Base-by-base conservation (phyloP, 2,797 vertebrate species). In the Menidia menidia region DNA sequence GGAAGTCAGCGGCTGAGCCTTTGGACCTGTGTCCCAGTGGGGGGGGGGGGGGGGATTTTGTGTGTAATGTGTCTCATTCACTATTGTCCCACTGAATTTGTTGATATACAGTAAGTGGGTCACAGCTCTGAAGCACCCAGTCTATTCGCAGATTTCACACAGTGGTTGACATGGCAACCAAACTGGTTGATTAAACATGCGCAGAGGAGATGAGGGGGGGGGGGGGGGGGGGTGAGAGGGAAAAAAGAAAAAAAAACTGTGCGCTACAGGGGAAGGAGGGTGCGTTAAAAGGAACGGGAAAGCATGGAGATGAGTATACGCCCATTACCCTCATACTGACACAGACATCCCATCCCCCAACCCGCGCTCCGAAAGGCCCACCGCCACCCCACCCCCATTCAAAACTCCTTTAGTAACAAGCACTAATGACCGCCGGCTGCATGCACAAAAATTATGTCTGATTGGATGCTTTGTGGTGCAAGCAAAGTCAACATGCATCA, bases 41-140 rank as follows among this genome's bases (percentile, higher is more conserved):
- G 89, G 87, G 81, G 54, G 68, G 91, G 92, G 89, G 90, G 90
- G 92, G 89, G 90, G 90, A 92, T 92, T 93, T 92, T 95, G 92
- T 92, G 89, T 72, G 81, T 92, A 93, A 95, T 90, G 90, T 91
- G 91, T 92, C 92, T 94, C 91, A 79, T 88, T 95, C 89, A 88
- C 95, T 90, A 93, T 97, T 97, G 95, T 96, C 93, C 93, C 89
- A 84, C 87, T 93, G 94, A 96, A 96, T 96, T 94, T 97, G 96
- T 96, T 96, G 96, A 97, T 95, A 94, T 95, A 94, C 92, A 92
- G 95, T 96, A 98, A 98, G 94, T 98, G 96, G 98, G 97, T 98
- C 97, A 99, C 86, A 80, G 94, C 94, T 94, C 95, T 94, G 93
- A 96, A 96, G 95, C 90, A 92, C 94, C 89, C 77, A 50, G 64